Base-by-base conservation (phyloP, 2,888 invertebrate species). In the Dioctria rufipes region DNA sequence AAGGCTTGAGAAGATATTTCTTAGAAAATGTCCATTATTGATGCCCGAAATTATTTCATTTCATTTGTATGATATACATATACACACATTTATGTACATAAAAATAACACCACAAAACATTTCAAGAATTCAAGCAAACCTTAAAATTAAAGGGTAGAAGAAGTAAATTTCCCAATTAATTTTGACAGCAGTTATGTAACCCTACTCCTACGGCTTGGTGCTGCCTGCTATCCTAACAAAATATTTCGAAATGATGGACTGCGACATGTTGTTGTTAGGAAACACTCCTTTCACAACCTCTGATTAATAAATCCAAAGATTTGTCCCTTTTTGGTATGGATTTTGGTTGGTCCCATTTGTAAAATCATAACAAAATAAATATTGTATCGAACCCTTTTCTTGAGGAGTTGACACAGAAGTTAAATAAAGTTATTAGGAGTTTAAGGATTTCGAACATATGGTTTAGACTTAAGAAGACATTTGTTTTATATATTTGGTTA, bases 211-310 rank as follows among this genome's bases (percentile, higher is more conserved):
- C 25, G 25, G 25, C 25, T 25, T 25, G 25, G 25, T 25, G 25
- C 25, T 25, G 25, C 25, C 25, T 65, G 51, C 51, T 25, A 51
- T 51, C 69, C 46, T 25, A 25, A 69, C 67, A 69, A 54, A 69
- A 25, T 69, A 37, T 51, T 43, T 25, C 25, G 9, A 11, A 69
- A 51, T 51, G 69, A 69, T 46, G 69, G 51, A 51, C 49, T 49
- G 69, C 69, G 69, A 69, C 69, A 69, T 69, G 69, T 69, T 69
- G 69, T 69, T 69, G 69, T 69, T 51, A 69, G 25, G 51, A 69
- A 49, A 37, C 49, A 69, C 40, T 39, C 39, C 40, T 65, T 40
- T 40, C 37, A 25, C 25, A 25, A 2, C 51, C 51, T 54, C 51
- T 51, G 69, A 51, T 69, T 69, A 69, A 69, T 69, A 69, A 69